A percentile compares a stretch with the other conserved stretches of the same genome.
phyloP scores from a whole-genome alignment of 2,888 invertebrate species.

The Cerastoderma edule region DNA sequence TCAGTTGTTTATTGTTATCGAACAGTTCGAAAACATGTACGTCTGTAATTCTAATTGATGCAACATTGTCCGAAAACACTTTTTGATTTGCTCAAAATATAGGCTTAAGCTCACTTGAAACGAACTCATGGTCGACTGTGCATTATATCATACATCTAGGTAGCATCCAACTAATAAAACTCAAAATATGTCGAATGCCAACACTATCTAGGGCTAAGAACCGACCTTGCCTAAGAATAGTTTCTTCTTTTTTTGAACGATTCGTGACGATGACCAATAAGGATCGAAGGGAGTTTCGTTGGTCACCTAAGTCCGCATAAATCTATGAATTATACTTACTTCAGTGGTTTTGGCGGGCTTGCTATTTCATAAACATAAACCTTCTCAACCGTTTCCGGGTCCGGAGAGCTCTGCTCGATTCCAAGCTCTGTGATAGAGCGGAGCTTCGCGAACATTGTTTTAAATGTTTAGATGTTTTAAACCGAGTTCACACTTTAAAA shows the following conservation, averaged over 20 bases:
- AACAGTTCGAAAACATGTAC: too few relatives aligned
- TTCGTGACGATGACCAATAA: background rate
- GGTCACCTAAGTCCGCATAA: background rate
- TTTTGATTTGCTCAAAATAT: too few relatives aligned
- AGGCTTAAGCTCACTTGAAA: too few relatives aligned
- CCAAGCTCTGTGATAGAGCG: background rate
- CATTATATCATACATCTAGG: background rate
- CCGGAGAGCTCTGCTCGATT: background rate
- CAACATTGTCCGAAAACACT: too few relatives aligned
- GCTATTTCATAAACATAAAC: constrained; percentile 21
- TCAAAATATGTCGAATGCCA: background rate
- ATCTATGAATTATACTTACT: background rate
- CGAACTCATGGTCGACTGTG: too few relatives aligned
- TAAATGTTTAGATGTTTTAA: background rate
- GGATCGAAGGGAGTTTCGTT: background rate
- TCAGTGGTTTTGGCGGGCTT: constrained; percentile 3
- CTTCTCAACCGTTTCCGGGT: background rate
- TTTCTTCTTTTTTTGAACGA: background rate
- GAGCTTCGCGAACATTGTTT: constrained; percentile 19
- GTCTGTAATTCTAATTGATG: too few relatives aligned
- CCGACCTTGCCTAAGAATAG: too few relatives aligned
- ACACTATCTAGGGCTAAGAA: too few relatives aligned
- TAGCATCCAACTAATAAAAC: background rate
- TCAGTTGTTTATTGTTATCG: too few relatives aligned
- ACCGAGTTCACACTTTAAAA: background rate